A percentile compares a stretch with the other conserved stretches of the same genome.
These are phyloP conservation scores for Minunthozetes semirufus DNA, from an alignment of 2,888 invertebrate genomes.

Conservation along the genomic window DNA sequence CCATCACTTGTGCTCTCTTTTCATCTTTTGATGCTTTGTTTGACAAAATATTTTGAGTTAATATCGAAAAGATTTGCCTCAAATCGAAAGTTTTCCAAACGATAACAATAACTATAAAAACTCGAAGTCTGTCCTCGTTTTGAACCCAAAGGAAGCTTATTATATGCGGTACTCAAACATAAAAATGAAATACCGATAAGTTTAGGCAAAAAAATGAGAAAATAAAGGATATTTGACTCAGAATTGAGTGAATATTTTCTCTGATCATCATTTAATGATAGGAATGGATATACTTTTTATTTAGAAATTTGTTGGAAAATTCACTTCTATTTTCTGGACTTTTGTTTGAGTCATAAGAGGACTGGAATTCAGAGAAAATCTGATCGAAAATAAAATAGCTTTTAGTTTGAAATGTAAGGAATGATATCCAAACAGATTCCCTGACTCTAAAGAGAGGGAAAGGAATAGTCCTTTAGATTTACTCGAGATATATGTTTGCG, in stretches of 20 bases:
- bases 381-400: conserved; percentile 17
- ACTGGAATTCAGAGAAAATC: background rate
- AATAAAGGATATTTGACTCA: background rate
- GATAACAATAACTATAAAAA: conserved; percentile 30
- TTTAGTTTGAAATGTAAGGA: background rate
- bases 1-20: background rate
- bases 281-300: conserved; percentile 15
- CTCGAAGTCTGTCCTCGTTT: background rate
- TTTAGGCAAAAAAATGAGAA: background rate
- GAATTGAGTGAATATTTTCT: conserved; percentile 23
- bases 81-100: background rate
- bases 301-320: conserved; percentile 20
- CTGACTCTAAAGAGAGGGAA: background rate
- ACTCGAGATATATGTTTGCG: background rate
- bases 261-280: conserved; percentile 24
- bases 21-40: background rate
- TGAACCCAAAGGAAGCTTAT: conserved; percentile 21
- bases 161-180: conserved; percentile 9
- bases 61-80: conserved; percentile 17
- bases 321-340: background rate
- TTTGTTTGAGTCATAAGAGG: background rate
- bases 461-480: background rate
- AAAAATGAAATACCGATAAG: conserved; percentile 27
- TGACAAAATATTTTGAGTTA: background rate
- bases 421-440: background rate